Evolutionary conservation across 2,113 vertebrate genomes (phyloP), one percentile per base, ranked within the genome.

Genomic region (Arizona elegans): DNA sequence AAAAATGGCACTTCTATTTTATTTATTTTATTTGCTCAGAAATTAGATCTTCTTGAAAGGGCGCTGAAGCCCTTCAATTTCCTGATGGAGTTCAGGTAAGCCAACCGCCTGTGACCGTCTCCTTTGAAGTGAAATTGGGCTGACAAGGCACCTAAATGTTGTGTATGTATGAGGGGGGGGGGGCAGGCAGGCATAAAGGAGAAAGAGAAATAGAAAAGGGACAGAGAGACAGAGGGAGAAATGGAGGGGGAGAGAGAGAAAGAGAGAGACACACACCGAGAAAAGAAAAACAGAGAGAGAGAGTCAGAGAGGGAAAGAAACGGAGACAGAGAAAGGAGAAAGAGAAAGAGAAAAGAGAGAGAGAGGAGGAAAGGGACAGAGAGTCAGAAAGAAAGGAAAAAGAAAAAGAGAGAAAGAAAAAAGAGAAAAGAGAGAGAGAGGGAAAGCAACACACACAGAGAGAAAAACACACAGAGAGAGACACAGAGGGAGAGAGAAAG

Each of bases 51-150:
- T 91, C 94, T 95, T 95, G 86, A 7, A 92, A 96, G 94, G 94
- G 91, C 53, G 81, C n/a, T 95, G 92, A 94, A 9, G 75, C 62
- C 70, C 85, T 93, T 87, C 91, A 88, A 97, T 94, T 93, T 93
- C 92, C 96, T 97, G 97, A 97, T 97, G 97, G 97, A 96, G 95
- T 96, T 96, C 96, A 96, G 95, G 97, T 97, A 97, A 97, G 96
- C 95, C 94, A 96, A 95, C 92, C 93, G 94, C 96, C 97, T 89
- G 0, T 97, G 97, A 97, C 97, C 97, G 96, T 96, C 94, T 95
- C 95, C 95, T 95, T 97, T 59, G 94, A 95, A 97, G 96, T 90
- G 52, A 96, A 98, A 97, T 97, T 96, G 96, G 96, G 93, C 94
- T 96, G 97, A 97, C 97, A 97, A 96, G 95, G 96, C 95, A 95